Base-by-base conservation (phyloP, 2,888 invertebrate genomes). In the Drosophila neonasuta region DNA sequence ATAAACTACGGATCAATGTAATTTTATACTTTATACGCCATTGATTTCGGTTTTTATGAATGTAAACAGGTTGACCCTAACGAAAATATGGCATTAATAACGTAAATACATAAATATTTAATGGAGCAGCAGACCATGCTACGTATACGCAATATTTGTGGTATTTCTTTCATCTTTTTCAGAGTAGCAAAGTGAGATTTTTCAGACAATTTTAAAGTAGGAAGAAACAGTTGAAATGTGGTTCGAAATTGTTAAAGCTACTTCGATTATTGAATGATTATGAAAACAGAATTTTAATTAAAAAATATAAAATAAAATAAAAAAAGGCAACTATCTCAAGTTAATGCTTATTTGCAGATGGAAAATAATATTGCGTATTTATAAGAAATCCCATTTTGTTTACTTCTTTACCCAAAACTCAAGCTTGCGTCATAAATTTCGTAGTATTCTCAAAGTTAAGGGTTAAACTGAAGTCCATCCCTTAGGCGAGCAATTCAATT, bases 51-150 rank as follows among this genome's bases (percentile, higher is more conserved):
- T 42, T 57, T 74, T 70, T 74, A 73, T 73, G 72, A 73, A 73
- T 73, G 72, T 69, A 73, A 69, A 71, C 74, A 71, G 61, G 55
- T 68, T 65, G 56, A 49, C 45, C 44, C 54, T 42, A 10, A 42
- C 48, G 30, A 36, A 41, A 64, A 51, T n/a, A 52, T 60, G 55
- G 42, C 42, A 48, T 58, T 55, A 60, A 66, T 15, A 65, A 60
- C 62, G 32, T 73, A 74, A 69, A 70, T 61, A 74, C 36, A 74
- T 74, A 71, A 74, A 74, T 74, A 74, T 62, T 73, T 73, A 69
- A 73, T 73, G 61, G 62, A n/a, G 54, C 24, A 42, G 45, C 7
- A 42, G 48, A 15, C 17, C 55, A 59, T 51, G 55, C 41, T 34
- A 49, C 71, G 73, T 73, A 73, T 73, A 55, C 73, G 61, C 61